Evolutionary conservation across 2,888 invertebrate species (phyloP).

Genomic region (Apamea sordens): DNA sequence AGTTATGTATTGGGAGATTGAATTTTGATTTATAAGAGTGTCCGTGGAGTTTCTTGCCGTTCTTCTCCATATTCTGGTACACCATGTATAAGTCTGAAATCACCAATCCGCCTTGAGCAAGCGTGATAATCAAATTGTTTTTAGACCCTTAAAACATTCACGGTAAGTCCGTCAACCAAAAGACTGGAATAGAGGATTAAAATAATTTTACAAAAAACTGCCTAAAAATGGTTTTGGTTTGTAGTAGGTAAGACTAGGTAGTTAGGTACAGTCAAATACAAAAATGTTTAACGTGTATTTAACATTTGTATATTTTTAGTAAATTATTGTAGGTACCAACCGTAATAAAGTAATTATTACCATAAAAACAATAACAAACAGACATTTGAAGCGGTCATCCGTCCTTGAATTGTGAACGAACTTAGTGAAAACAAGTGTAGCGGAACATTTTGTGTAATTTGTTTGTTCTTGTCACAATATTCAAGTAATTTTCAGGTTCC

Average conservation of each 20-base stretch:
- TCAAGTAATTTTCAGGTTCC: background rate
- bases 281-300: background rate
- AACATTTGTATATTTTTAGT: background rate
- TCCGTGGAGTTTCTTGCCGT: too few species aligned
- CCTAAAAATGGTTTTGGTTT: background rate
- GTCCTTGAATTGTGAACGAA: constrained; percentile 29
- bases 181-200: background rate
- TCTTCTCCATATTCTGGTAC: too few species aligned
- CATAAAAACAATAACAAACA: constrained; percentile 10
- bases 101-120: too few species aligned
- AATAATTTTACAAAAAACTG: background rate
- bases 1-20: background rate
- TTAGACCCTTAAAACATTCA: background rate
- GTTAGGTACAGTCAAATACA: background rate
- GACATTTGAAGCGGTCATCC: constrained; percentile 12
- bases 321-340: background rate
- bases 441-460: constrained; percentile 10
- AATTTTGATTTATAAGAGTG: too few species aligned
- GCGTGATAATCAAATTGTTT: background rate
- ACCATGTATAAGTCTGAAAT: too few species aligned
- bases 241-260: background rate
- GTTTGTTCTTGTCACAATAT: background rate
- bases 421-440: background rate
- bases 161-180: background rate
- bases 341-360: constrained; percentile 14